Conservation (phyloP, 2,113 vertebrate genomes). For the Ciconia boyciana region DNA sequence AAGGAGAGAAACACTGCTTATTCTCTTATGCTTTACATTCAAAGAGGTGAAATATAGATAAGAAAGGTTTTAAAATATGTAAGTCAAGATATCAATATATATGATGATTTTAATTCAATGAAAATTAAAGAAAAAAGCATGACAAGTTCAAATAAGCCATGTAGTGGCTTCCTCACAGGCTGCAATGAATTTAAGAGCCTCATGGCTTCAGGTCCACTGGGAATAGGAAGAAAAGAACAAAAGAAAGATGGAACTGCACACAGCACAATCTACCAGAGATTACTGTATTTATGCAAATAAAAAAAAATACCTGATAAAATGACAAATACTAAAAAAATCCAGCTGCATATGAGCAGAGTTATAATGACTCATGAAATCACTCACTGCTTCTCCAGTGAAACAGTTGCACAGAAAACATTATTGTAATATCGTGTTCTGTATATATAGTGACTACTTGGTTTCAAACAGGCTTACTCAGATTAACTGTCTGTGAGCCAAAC, state of each 20-base stretch:
- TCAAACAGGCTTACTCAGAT: neutral
- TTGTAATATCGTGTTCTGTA: neutral
- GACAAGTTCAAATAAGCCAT: neutral
- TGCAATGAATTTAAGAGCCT: neutral
- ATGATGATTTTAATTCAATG: neutral
- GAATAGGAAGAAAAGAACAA: neutral
- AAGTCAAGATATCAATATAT: neutral
- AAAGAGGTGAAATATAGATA: neutral
- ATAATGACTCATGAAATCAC: neutral
- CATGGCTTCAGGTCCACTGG: neutral
- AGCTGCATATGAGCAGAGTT: neutral
- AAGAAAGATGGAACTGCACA: neutral
- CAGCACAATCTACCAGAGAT: neutral
- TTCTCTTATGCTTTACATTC: neutral
- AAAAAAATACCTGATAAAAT: neutral
- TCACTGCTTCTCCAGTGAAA: neutral
- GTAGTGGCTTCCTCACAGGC: neutral
- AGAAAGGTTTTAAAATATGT: neutral
- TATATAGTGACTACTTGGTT: neutral
- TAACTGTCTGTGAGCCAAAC: neutral
- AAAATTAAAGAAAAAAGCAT: neutral
- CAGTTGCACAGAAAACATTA: neutral
- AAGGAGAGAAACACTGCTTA: neutral
- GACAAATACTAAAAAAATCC: neutral
- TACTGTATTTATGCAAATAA: neutral